These are phyloP conservation scores for Anguilla obscura DNA, from an alignment of 2,797 vertebrate genomes.

Conservation along the genomic window DNA sequence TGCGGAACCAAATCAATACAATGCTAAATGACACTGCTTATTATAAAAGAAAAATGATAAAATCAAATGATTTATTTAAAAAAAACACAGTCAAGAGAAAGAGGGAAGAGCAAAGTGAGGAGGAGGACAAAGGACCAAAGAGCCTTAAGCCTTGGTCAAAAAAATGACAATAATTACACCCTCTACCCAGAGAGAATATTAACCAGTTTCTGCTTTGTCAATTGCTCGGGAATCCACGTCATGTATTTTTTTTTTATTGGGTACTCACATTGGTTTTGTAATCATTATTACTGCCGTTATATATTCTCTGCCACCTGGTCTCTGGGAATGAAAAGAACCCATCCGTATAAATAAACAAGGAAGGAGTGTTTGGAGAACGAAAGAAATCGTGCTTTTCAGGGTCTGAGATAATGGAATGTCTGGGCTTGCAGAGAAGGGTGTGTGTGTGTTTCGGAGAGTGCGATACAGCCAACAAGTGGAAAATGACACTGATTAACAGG, in stretches of 20 bases:
- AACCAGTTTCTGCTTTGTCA: background rate
- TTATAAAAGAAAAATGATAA: background rate
- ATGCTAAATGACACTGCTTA: background rate
- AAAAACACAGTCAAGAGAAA: background rate
- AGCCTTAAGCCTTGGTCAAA: background rate
- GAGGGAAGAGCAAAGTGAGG: background rate
- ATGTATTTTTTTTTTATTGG: too few species aligned
- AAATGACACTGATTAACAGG: slow-evolving; percentile 18
- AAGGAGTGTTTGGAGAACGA: background rate
- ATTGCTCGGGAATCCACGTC: background rate
- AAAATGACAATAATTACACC: slow-evolving; percentile 9
- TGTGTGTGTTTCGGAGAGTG: background rate
- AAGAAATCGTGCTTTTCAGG: background rate
- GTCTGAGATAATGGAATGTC: background rate
- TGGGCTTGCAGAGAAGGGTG: background rate
- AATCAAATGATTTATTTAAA: background rate
- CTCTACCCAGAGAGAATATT: slow-evolving; percentile 9
- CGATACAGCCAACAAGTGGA: slow-evolving; percentile 7
- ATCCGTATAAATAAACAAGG: background rate
- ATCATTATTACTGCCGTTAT: background rate
- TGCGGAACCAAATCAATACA: background rate
- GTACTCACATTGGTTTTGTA: background rate
- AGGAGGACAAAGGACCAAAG: background rate
- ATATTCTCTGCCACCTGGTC: slow-evolving; percentile 16
- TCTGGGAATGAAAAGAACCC: background rate